phyloP scores from a whole-genome alignment of 2,797 vertebrate genomes.

The Tinamus major region DNA sequence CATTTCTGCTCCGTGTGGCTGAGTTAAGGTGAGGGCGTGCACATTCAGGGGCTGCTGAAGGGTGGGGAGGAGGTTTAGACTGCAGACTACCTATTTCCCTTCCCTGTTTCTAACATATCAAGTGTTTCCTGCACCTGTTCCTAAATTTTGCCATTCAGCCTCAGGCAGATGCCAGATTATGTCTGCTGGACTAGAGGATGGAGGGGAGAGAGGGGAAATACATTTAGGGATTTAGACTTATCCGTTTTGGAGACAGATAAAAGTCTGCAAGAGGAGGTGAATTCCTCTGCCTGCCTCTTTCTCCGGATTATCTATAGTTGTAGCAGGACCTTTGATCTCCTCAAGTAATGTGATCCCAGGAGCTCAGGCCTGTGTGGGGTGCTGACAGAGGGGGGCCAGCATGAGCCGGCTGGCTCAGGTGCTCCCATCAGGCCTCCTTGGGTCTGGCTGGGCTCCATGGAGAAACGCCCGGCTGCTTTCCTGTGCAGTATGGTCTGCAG shows the following conservation, averaged over 20 bases:
- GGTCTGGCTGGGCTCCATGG: not conserved
- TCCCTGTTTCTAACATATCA: not conserved
- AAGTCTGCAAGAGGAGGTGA: not conserved
- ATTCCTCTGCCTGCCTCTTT: not conserved
- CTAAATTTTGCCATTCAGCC: not conserved
- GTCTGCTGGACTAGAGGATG: not conserved
- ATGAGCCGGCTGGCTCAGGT: not conserved
- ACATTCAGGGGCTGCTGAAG: not conserved
- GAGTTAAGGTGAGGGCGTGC: not conserved
- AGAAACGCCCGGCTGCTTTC: not conserved
- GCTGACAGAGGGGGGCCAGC: rapidly evolving
- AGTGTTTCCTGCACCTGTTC: not conserved
- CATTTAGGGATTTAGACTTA: not conserved
- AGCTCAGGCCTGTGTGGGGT: not conserved
- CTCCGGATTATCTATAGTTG: not conserved
- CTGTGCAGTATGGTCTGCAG: not conserved
- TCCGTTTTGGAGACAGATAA: not conserved
- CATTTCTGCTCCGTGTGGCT: not conserved
- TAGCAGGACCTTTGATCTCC: not conserved
- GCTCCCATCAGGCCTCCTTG: no score
- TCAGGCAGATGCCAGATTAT: not conserved
- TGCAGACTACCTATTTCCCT: not conserved
- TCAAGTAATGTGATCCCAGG: not conserved
- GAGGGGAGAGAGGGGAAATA: not conserved
- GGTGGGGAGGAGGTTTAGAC: not conserved